phyloP scores from a whole-genome alignment of 92 coral and sea anemone genomes.

The Anthopleura xanthogrammica region DNA sequence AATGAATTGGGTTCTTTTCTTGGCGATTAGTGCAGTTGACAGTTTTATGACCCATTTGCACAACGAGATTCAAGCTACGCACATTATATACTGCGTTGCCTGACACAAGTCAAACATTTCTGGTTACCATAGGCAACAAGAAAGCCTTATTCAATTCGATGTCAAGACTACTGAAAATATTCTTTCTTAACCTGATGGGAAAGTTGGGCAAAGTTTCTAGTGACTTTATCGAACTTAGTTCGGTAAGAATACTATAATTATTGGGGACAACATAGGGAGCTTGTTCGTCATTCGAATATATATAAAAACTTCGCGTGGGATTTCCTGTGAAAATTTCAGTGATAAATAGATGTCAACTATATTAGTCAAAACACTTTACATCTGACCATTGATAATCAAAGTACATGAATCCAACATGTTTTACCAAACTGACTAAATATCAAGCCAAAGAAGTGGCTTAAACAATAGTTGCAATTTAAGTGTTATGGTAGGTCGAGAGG shows the following conservation, averaged over 20 bases:
- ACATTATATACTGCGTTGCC: not conserved
- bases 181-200: not conserved
- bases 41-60: not conserved
- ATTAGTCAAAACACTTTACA: too few species aligned
- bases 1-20: not conserved
- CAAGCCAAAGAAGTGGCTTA: too few species aligned
- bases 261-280: too few species aligned
- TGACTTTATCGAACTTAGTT: too few species aligned
- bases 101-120: not conserved
- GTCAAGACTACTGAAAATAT: not conserved
- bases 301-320: not conserved
- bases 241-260: too few species aligned
- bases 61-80: not conserved
- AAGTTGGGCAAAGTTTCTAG: not conserved
- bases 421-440: too few species aligned
- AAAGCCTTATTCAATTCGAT: not conserved
- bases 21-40: not conserved
- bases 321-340: not conserved
- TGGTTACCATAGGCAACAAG: not conserved
- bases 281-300: too few species aligned
- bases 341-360: too few species aligned
- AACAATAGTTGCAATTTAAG: too few species aligned
- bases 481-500: too few species aligned
- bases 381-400: too few species aligned
- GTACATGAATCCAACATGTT: too few species aligned